Base-by-base conservation (phyloP, 2,113 vertebrate genomes). In the Pelvicachromis taeniatus region DNA sequence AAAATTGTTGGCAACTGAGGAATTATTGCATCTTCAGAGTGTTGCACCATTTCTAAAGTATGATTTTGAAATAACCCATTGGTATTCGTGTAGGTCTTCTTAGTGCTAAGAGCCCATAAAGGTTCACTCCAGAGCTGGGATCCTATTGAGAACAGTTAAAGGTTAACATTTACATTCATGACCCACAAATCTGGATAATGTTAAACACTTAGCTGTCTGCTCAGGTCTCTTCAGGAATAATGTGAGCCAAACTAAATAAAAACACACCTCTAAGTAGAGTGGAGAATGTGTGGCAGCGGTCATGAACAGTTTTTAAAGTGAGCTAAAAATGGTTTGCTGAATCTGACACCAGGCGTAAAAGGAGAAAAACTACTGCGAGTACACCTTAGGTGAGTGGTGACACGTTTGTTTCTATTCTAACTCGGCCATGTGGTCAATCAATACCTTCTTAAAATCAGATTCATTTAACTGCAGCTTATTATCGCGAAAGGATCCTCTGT, bases 291-390 rank as follows among this genome's bases (percentile, higher is more conserved):
- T 21, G 29, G 16, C 11, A 35, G 42, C 45, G 9, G 16, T 45
- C 68, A 31, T 31, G 19, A 63, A 7, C 14, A 29, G 81, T 73
- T 73, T 55, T 68, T 73, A 79, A 86, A 33, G 54, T 14, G 59
- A 89, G 87, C 89, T 91, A 89, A 87, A 92, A 88, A 87, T 87
- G 88, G 77, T 82, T 79, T 38, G 7, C 58, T 87, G 89, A 91
- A 91, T 81, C 19, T 23, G 86, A 92, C 91, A 91, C 87, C 1
- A 2, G 3, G 4, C 56, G 85, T 77, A 73, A 82, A 91, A 78
- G 45, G 26, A 85, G 80, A 58, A 88, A 68, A 82, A 86, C 61
- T 16, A 6, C 12, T 12, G 31, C 8, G 12, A 13, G 54, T 58
- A 26, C 29, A 59, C 78, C 58, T 53, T 4, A 84, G 23, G 33